phyloP scores from a whole-genome alignment of 2,797 vertebrate species.

The Sebastes glaucus region DNA sequence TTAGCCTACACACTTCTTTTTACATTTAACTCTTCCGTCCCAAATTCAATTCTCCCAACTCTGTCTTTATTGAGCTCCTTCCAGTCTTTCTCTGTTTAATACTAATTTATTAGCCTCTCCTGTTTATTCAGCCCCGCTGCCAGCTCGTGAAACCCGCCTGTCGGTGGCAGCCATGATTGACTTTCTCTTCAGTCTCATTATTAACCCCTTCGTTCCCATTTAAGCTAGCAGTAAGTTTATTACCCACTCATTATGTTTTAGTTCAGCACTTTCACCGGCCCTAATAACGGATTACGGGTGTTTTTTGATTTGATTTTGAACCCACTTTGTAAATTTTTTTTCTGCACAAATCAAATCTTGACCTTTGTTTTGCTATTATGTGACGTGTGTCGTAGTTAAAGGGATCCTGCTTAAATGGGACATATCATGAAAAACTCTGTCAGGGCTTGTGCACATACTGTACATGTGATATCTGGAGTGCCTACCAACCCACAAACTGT shows the following conservation, averaged over 20 bases:
- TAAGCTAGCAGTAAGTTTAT: neutral
- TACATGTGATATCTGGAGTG: no score
- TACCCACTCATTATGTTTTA: constrained; percentile 2
- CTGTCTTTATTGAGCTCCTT: neutral
- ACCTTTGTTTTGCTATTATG: no score
- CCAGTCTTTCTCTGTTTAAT: neutral
- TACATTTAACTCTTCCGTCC: neutral
- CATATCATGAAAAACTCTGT: neutral
- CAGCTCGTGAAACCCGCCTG: constrained; percentile 43
- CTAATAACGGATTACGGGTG: neutral
- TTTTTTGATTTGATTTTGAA: neutral
- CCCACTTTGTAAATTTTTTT: neutral
- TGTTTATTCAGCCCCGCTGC: constrained; percentile 33
- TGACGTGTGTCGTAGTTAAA: neutral
- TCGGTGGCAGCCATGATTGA: constrained; percentile 35
- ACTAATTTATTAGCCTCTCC: constrained; percentile 32
- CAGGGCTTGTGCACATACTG: no score
- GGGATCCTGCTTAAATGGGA: neutral
- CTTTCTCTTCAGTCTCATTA: constrained; percentile 13
- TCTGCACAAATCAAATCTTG: neutral
- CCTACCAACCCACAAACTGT: no score
- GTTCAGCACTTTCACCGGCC: neutral
- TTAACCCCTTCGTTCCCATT: constrained; percentile 33
- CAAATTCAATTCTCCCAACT: neutral
- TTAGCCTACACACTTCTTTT: neutral